phyloP scores from a whole-genome alignment of 2,888 invertebrate genomes.

The Cephus nigrinus region DNA sequence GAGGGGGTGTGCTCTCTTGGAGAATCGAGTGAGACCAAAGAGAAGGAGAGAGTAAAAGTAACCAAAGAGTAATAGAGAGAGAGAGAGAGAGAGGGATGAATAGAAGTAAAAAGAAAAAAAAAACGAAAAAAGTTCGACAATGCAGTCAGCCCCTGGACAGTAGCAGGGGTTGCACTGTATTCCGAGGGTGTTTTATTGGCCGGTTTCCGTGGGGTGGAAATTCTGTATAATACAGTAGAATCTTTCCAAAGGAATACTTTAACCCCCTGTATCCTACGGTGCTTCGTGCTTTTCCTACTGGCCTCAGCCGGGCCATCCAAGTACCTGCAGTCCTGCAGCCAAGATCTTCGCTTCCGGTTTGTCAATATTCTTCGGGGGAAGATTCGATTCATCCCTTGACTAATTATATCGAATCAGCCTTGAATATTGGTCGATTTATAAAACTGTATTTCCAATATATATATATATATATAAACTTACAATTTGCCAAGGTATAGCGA shows the following conservation, averaged over 20 bases:
- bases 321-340: neutral
- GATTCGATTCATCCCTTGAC: neutral
- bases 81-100: constrained; percentile 32
- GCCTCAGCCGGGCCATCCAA: neutral
- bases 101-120: constrained; percentile 36
- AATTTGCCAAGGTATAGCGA: neutral
- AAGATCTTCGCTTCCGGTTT: neutral
- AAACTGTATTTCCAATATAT: no score
- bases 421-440: neutral
- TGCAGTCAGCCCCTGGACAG: constrained; percentile 48
- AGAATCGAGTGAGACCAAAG: constrained; percentile 31
- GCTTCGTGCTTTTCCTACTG: neutral
- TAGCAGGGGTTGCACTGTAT: constrained; percentile 43
- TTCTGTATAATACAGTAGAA: constrained; percentile 45
- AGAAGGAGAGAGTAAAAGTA: constrained; percentile 28
- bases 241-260: constrained; percentile 21
- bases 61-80: constrained; percentile 22
- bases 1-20: constrained; percentile 59
- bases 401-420: neutral
- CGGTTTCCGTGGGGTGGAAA: constrained; percentile 64
- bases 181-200: constrained; percentile 63
- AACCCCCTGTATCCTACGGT: constrained; percentile 1
- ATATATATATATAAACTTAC: no score
- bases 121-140: constrained; percentile 57
- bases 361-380: neutral